These are phyloP conservation scores for Alouatta palliata DNA, from an alignment of 2,113 vertebrate species.

Conservation along the genomic window DNA sequence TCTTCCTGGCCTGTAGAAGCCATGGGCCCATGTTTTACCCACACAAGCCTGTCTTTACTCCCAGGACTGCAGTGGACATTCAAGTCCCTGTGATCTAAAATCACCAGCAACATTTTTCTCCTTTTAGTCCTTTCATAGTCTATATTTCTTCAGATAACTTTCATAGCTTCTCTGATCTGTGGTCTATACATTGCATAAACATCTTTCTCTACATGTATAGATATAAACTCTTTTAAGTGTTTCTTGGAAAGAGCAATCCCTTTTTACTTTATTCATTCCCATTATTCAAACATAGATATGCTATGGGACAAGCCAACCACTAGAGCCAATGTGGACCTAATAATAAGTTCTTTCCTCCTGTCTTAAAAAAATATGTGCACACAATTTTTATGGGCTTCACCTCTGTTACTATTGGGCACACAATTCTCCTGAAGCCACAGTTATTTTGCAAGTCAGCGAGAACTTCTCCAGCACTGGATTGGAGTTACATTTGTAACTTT, in stretches of 20 bases:
- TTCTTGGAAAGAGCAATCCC: background rate
- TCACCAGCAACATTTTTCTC: background rate
- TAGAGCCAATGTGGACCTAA: background rate
- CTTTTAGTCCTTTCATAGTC: background rate
- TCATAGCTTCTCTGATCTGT: background rate
- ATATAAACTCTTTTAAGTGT: background rate
- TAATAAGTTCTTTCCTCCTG: conserved; percentile 1
- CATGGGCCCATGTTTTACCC: rapidly evolving
- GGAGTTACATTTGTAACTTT: conserved; percentile 75
- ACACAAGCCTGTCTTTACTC: background rate
- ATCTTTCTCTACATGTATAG: background rate
- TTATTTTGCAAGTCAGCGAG: conserved; percentile 79
- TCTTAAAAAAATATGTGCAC: background rate
- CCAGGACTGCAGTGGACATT: background rate
- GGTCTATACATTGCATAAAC: background rate
- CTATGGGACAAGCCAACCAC: background rate
- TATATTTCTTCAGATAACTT: background rate
- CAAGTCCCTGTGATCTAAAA: background rate
- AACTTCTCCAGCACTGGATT: conserved; percentile 68
- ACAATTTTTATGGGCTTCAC: conserved; percentile 68
- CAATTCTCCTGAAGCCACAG: conserved; percentile 66
- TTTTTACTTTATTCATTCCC: background rate
- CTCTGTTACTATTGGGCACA: conserved; percentile 69
- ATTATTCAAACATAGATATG: background rate
- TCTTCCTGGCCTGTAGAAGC: background rate